Evolutionary conservation across 2,888 invertebrate species (phyloP).

Genomic region (Blomia tropicalis): DNA sequence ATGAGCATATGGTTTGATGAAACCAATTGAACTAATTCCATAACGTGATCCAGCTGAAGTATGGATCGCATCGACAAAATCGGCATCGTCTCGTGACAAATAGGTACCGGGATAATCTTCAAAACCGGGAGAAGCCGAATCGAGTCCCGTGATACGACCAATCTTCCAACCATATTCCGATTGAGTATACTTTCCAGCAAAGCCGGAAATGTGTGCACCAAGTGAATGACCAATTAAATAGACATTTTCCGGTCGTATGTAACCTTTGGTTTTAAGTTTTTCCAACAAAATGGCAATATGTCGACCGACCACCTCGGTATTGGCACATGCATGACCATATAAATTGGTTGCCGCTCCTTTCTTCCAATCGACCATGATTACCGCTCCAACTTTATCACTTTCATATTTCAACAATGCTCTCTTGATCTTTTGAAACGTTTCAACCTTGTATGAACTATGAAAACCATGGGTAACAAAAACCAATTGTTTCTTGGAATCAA

Average conservation of each 20-base stretch:
- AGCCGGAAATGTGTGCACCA: not conserved
- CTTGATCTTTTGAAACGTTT: not conserved
- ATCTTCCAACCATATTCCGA: not conserved
- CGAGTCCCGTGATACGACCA: conserved; percentile 1
- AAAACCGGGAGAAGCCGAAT: not conserved
- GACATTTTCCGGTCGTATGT: not conserved
- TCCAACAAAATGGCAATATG: not conserved
- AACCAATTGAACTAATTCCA: not conserved
- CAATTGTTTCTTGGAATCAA: not conserved
- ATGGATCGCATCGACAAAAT: not conserved
- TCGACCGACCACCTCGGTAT: conserved; percentile 2
- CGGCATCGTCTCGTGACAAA: not conserved
- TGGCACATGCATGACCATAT: not conserved
- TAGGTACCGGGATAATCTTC: not conserved
- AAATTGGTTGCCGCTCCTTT: not conserved
- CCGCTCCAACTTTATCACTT: not conserved
- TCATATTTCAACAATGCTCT: not conserved
- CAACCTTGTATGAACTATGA: not conserved
- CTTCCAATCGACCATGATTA: conserved; percentile 1
- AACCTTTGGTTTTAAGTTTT: not conserved
- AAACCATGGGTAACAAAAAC: not conserved
- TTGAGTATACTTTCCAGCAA: not conserved
- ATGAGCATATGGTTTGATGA: not conserved
- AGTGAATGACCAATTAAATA: not conserved
- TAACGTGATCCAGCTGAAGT: not conserved